Evolutionary conservation across 1,140 invertebrate species (phyloP), one percentile per base, ranked within the genome.

Genomic region (Eufriesea mexicana): DNA sequence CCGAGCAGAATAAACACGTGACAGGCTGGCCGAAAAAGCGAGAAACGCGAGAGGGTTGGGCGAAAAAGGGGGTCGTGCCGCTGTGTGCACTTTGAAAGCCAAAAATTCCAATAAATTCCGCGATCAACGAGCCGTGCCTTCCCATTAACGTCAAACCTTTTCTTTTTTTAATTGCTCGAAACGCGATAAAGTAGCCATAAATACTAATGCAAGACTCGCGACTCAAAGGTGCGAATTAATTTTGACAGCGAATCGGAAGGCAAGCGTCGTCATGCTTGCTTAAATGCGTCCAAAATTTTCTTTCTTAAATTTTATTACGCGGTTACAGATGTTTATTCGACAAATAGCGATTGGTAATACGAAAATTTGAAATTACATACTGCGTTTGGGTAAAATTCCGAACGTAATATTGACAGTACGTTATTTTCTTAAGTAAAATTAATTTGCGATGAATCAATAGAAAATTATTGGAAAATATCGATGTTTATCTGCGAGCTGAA

Each of bases 41-140:
- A 20, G 25, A 47, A 54, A 55, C 61, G 20, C 1, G 20, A n/a
- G 59, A 35, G 14, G 28, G 35, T 20, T 9, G 12, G 12, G 2
- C 16, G 0, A 14, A 25, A 57, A 59, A 23, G 12, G 0, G 7
- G 8, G 20, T 8, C 10, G 0, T 1, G 7, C n/a, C 20, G 9
- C 9, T 59, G 0, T 16, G 7, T 16, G 28, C 28, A n/a, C 20
- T 35, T 54, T 25, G n/a, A 42, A 35, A 35, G 20, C 20, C 5
- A 2, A 23, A 25, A 57, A 78, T 78, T 61, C 42, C 20, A 47
- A 78, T 55, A 47, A 67, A 55, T 78, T 67, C 12, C 10, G 6
- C 8, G 18, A 20, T 45, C 0, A 25, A 77, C 28, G 28, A 51
- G 23, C 28, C 9, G 2, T 42, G 25, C 25, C 16, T 67, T 67